A percentile compares a stretch with the other conserved stretches of the same genome.
Conservation (phyloP, 2,113 vertebrate species). For the Odocoileus hemionus region DNA sequence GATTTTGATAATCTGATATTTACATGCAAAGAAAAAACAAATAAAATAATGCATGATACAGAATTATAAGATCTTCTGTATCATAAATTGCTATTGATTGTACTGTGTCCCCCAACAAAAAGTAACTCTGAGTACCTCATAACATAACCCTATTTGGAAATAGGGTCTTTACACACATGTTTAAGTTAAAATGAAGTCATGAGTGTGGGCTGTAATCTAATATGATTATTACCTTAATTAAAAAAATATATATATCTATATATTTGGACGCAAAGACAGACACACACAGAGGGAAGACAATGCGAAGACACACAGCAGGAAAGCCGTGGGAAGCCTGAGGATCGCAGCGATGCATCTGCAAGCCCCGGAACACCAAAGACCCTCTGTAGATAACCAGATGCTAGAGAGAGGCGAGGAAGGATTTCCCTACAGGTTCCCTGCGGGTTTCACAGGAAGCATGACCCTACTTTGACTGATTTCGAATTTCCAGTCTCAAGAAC, state of each 20-base stretch:
- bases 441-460: not conserved
- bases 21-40: not conserved
- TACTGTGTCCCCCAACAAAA: not conserved
- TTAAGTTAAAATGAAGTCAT: not conserved
- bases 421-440: not conserved
- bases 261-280: not conserved
- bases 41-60: not conserved
- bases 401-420: not conserved
- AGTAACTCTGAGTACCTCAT: not conserved
- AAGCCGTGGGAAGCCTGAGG: no score
- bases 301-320: not conserved
- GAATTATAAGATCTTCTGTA: not conserved
- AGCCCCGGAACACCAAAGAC: not conserved
- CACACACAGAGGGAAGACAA: not conserved
- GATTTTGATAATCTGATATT: not conserved
- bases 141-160: not conserved
- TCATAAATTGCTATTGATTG: not conserved
- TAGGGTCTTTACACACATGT: not conserved
- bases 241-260: not conserved
- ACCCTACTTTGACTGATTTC: not conserved
- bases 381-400: not conserved
- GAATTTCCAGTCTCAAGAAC: not conserved
- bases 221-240: not conserved
- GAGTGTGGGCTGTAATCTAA: not conserved
- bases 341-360: not conserved